phyloP scores from a whole-genome alignment of 2,113 vertebrate genomes.

The Diglossa brunneiventris region DNA sequence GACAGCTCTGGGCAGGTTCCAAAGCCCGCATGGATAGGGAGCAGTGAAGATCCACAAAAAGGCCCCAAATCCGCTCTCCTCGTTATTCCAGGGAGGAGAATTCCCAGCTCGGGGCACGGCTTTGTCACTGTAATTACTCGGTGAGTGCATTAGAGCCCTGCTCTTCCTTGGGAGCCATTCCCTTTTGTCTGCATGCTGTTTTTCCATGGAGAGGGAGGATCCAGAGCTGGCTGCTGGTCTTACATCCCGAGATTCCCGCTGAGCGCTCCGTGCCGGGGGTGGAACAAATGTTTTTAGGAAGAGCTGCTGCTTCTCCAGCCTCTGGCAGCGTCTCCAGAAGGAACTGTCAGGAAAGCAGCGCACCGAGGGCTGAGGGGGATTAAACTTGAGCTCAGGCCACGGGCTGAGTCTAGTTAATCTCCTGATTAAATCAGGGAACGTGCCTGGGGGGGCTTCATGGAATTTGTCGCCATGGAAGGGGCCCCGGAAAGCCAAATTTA shows the following conservation, averaged over 20 bases:
- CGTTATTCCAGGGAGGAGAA: not conserved
- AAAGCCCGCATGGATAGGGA: not conserved
- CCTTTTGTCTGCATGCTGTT: not conserved
- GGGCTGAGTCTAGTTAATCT: not conserved
- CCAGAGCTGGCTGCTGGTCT: not conserved
- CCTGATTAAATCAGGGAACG: not conserved
- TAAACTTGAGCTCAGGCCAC: not conserved
- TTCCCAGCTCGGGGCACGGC: not conserved
- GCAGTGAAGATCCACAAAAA: not conserved
- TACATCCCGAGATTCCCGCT: not conserved
- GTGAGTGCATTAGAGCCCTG: not conserved
- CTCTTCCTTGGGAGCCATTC: not conserved
- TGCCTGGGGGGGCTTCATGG: not conserved
- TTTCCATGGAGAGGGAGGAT: not conserved
- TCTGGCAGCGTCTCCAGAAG: fast-evolving
- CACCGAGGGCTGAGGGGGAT: not conserved
- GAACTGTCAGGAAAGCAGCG: not conserved
- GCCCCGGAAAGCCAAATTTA: not conserved
- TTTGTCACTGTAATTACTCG: not conserved
- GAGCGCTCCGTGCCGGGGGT: not conserved
- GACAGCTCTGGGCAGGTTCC: not conserved
- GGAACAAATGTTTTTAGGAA: not conserved
- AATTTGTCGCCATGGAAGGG: not conserved
- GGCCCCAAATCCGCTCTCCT: not conserved
- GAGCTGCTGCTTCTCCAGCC: not conserved